A percentile compares a stretch with the other conserved stretches of the same genome.
These are phyloP conservation scores for Meganola albula DNA, from an alignment of 2,888 invertebrate genomes.

Conservation along the genomic window DNA sequence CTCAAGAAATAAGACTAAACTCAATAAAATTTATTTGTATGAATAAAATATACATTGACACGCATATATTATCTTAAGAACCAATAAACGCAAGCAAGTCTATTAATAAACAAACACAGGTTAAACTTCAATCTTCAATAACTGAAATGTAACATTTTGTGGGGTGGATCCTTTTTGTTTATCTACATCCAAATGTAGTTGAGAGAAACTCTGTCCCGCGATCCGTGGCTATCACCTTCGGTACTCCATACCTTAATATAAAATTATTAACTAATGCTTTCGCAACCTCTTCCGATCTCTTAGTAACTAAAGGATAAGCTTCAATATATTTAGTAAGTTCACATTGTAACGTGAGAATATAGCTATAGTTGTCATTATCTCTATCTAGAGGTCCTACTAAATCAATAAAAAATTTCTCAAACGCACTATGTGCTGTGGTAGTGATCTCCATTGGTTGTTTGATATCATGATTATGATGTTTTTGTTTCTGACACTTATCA, in stretches of 20 bases:
- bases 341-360: background rate
- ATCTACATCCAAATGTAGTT: background rate
- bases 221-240: background rate
- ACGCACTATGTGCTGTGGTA: no score
- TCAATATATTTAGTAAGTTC: background rate
- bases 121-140: conserved; percentile 8
- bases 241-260: background rate
- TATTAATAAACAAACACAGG: conserved; percentile 7
- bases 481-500: no score
- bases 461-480: no score
- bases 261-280: background rate
- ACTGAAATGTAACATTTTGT: conserved; percentile 7
- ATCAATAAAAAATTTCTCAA: no score
- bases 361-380: background rate
- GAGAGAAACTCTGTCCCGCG: no score
- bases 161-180: conserved; percentile 4
- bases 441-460: no score
- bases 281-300: no score
- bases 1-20: conserved; percentile 6
- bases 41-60: conserved; percentile 8
- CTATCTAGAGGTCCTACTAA: no score
- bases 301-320: background rate
- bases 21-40: conserved; percentile 6
- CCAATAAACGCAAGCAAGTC: conserved; percentile 8
- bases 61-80: conserved; percentile 7